Conservation (phyloP, 2,113 vertebrate species). For the Psittacus erithacus region DNA sequence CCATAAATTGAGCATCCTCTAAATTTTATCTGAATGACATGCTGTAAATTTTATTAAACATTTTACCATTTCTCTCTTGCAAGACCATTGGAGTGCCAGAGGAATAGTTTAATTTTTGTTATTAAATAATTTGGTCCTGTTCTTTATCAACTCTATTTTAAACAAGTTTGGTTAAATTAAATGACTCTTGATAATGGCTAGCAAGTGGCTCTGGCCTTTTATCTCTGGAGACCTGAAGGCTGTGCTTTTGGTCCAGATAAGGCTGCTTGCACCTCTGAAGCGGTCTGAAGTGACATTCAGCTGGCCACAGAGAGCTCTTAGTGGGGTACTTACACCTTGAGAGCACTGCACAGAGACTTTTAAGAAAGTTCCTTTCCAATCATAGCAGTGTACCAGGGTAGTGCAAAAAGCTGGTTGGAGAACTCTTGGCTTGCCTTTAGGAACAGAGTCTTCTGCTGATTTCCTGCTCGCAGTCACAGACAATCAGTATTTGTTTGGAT, state of each 20-base stretch:
- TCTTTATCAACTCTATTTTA: constrained; percentile 48
- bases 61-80: constrained; percentile 38
- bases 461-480: not conserved
- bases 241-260: constrained; percentile 17
- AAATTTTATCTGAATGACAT: constrained; percentile 53
- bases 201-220: constrained; percentile 8
- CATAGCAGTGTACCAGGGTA: rapidly evolving
- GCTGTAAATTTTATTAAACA: constrained; percentile 60
- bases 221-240: constrained; percentile 15
- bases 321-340: not conserved
- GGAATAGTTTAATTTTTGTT: constrained; percentile 29
- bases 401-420: not conserved
- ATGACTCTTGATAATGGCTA: not conserved
- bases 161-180: constrained; percentile 57
- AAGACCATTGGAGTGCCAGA: constrained; percentile 13
- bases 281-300: not conserved
- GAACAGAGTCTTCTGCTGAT: not conserved
- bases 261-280: constrained; percentile 4
- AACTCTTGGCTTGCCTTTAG: not conserved
- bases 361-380: not conserved
- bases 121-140: constrained; percentile 12
- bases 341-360: not conserved
- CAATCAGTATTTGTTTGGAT: not conserved
- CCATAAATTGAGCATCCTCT: constrained; percentile 52
- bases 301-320: not conserved